A percentile compares a stretch with the other conserved stretches of the same genome.
phyloP scores from a whole-genome alignment of 1,140 invertebrate genomes.

The Metaphire vulgaris region DNA sequence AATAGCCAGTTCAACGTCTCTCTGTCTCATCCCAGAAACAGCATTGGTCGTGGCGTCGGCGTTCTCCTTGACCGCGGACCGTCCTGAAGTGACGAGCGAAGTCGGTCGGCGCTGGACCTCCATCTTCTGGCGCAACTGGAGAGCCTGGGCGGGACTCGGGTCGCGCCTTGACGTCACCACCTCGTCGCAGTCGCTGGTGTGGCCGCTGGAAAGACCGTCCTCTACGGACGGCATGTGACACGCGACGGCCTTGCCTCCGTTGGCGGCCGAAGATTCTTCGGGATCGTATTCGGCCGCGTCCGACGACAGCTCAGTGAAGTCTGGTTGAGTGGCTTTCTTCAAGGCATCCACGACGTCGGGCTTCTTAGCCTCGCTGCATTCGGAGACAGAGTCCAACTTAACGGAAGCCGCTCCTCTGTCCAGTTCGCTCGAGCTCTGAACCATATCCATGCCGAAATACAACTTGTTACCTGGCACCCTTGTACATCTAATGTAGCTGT shows the following conservation, averaged over 20 bases:
- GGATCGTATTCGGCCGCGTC: neutral
- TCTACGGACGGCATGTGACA: slow-evolving; percentile 57
- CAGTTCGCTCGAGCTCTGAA: neutral
- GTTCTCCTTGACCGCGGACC: neutral
- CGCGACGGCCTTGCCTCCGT: neutral
- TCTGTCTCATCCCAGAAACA: neutral
- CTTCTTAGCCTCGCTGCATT: neutral
- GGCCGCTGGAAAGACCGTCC: slow-evolving; percentile 79
- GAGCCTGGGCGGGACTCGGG: neutral
- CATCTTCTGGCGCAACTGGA: neutral
- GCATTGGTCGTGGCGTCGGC: neutral
- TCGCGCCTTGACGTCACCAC: slow-evolving; percentile 47
- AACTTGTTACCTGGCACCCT: neutral
- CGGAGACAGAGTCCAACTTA: neutral
- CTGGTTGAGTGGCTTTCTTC: neutral
- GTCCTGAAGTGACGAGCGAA: neutral
- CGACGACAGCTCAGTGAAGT: neutral
- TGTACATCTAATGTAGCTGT: neutral
- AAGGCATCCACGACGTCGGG: neutral
- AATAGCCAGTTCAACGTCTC: neutral
- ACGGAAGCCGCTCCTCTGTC: neutral
- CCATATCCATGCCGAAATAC: neutral
- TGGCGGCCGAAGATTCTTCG: no score
- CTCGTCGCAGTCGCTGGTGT: slow-evolving; percentile 84
- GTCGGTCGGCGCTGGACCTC: neutral